Base-by-base conservation (phyloP, 2,888 invertebrate genomes). In the Theretra japonica region DNA sequence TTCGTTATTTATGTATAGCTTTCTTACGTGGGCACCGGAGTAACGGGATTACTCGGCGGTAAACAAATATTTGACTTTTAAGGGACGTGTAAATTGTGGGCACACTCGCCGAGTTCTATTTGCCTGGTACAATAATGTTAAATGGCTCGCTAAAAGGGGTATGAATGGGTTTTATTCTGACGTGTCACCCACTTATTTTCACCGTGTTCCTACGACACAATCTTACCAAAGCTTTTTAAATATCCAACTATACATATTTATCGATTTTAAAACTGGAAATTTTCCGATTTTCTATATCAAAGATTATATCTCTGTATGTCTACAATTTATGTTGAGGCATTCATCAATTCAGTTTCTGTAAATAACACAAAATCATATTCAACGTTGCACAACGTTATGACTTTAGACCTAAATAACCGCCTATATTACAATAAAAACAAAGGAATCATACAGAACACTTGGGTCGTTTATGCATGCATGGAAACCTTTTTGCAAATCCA, bases 1-100 rank as follows among this genome's bases (percentile, higher is more conserved):
- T 65, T 48, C 48, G 41, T 65, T 41, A 33, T 48, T 21, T 11
- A 62, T 48, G 65, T 48, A 21, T 65, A 59, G 17, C 21, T 11
- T 65, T 41, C 33, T 33, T 65, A 48, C 65, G 48, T 48, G 65
- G 65, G 65, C 48, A 65, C 48, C 65, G 48, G 23, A 48, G 19
- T 71, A 70, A n/a, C 33, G 41, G 28, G 53, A 69, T 41, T 48
- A 50, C 65, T 48, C 17, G 41, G 25, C 48, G 65, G 41, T 65
- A 48, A 65, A 65, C 48, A 65, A 65, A 65, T 48, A 65, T 65
- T 65, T 41, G 41, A 48, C 65, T 65, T 41, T 65, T 17, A 25
- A 65, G 65, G 41, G 65, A 65, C 41, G 65, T 65, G 65, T 65
- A 23, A 65, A 65, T 65, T 65, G 65, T 48, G 65, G 48, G 7